These are phyloP conservation scores for Copidosoma floridanum DNA, from an alignment of 1,140 invertebrate genomes.

Conservation along the genomic window DNA sequence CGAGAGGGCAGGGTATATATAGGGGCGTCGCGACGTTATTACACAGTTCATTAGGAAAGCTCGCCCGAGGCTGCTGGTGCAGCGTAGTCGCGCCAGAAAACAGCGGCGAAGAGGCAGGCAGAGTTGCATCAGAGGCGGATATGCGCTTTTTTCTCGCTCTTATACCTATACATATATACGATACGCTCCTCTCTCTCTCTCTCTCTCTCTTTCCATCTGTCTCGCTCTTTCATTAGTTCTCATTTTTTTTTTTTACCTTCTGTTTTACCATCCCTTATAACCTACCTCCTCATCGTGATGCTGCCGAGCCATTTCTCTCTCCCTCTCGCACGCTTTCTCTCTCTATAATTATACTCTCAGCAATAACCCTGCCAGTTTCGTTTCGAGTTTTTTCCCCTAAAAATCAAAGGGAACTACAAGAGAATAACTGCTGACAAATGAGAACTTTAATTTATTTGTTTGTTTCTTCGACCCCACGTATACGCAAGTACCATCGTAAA, in stretches of 20 bases:
- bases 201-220: background rate
- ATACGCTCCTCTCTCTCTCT: background rate
- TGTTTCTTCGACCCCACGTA: no score
- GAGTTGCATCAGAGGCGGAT: background rate
- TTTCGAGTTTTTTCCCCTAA: no score
- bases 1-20: background rate
- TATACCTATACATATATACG: no score
- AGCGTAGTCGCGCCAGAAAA: background rate
- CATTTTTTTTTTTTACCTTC: background rate
- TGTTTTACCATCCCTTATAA: background rate
- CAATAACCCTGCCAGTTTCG: no score
- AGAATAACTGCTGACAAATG: no score
- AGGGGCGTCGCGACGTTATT: conserved; percentile 36
- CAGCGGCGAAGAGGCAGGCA: conserved; percentile 1
- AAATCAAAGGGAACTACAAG: no score
- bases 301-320: background rate
- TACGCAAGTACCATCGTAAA: no score
- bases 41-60: conserved; percentile 31
- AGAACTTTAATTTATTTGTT: no score
- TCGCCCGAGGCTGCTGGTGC: conserved; percentile 3
- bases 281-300: no score
- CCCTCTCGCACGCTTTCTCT: background rate
- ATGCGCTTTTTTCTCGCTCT: conserved; percentile 7
- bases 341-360: no score
- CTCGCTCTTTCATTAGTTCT: conserved; percentile 17